Conservation (phyloP, 2,888 invertebrate genomes). For the Hecatera dysodea region DNA sequence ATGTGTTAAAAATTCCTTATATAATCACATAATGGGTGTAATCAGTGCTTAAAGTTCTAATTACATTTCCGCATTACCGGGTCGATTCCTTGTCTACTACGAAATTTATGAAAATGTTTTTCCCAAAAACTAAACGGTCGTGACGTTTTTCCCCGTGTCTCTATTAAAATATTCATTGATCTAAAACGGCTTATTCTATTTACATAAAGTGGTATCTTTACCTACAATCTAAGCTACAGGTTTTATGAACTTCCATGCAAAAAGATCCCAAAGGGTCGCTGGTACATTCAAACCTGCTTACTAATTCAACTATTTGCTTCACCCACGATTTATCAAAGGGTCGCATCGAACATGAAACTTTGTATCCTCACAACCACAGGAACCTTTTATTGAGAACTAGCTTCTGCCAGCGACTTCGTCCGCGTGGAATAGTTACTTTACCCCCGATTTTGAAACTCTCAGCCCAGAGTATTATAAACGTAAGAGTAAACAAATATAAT, state of each 20-base stretch:
- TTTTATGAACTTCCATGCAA: constrained; percentile 29
- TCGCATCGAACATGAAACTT: constrained; percentile 52
- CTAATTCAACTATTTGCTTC: constrained; percentile 46
- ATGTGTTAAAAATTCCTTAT: constrained; percentile 66
- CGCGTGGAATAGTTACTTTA: too few species aligned
- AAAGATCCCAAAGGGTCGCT: constrained; percentile 12
- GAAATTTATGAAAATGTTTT: constrained; percentile 4
- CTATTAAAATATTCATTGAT: constrained; percentile 17
- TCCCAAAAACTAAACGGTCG: background rate
- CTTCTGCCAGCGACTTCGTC: too few species aligned
- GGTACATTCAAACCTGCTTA: constrained; percentile 32
- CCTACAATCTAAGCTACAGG: background rate
- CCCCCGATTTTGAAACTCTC: too few species aligned
- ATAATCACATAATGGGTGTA: constrained; percentile 62
- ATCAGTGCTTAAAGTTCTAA: constrained; percentile 61
- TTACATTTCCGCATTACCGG: constrained; percentile 43
- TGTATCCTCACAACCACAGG: constrained; percentile 17
- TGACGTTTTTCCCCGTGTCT: background rate
- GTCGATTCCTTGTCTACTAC: background rate
- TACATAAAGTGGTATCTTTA: constrained; percentile 24
- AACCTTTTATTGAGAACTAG: constrained; percentile 27
- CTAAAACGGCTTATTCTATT: constrained; percentile 13
- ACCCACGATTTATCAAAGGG: constrained; percentile 40
- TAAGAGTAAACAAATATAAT: too few species aligned
- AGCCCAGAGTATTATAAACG: too few species aligned